These are phyloP conservation scores for Actias luna DNA, from an alignment of 2,888 invertebrate species.

Conservation along the genomic window DNA sequence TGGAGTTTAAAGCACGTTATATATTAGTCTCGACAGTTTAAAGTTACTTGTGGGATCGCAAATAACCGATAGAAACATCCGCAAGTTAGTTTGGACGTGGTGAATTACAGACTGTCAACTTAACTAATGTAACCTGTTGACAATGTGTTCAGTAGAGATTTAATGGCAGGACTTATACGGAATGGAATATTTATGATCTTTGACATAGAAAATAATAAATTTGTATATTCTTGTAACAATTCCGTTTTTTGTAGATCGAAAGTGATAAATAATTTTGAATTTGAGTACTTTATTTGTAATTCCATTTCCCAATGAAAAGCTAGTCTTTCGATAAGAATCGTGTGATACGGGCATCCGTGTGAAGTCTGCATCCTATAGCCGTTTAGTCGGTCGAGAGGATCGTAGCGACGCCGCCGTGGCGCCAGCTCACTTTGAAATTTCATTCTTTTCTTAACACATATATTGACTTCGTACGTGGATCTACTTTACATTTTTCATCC, in stretches of 20 bases:
- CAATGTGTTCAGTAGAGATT: constrained; percentile 62
- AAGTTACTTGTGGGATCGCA: constrained; percentile 69
- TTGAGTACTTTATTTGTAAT: not conserved
- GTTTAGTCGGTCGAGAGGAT: constrained; percentile 42
- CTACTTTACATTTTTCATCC: constrained; percentile 81
- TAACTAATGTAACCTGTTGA: constrained; percentile 78
- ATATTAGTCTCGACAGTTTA: constrained; percentile 68
- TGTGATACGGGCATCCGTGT: constrained; percentile 50
- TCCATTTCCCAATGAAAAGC: constrained; percentile 18
- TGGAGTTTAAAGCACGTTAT: constrained; percentile 59
- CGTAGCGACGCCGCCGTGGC: constrained; percentile 13
- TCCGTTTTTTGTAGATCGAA: not conserved
- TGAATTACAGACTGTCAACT: constrained; percentile 76
- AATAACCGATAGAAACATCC: constrained; percentile 65
- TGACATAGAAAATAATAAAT: not conserved
- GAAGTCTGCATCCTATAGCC: constrained; percentile 52
- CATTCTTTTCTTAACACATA: constrained; percentile 76
- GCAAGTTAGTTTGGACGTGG: constrained; percentile 61
- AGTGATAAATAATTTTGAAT: not conserved
- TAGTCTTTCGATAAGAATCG: constrained; percentile 19
- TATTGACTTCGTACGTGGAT: constrained; percentile 75
- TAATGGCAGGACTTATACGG: constrained; percentile 57
- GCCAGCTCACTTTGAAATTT: constrained; percentile 36
- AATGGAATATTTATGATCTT: constrained; percentile 45
- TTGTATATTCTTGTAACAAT: not conserved